Evolutionary conservation across 2,888 invertebrate species (phyloP).

Genomic region (Eulithis prunata): DNA sequence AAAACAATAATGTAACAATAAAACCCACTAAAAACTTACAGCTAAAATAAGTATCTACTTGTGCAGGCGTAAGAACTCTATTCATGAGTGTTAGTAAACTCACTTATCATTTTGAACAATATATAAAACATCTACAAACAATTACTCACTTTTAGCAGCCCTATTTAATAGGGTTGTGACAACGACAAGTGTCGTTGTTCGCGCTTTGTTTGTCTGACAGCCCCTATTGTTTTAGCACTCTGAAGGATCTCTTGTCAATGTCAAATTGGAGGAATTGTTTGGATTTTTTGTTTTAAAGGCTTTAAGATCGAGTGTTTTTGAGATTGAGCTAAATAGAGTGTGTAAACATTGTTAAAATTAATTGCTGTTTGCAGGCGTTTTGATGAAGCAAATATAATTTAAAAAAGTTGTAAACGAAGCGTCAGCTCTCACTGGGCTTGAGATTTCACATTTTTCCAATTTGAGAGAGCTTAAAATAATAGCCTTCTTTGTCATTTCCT

Average conservation of each 20-base stretch:
- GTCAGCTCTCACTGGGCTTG: no score
- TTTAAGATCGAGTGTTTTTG: constrained; percentile 43
- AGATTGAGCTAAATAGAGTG: constrained; percentile 30
- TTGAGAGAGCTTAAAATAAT: no score
- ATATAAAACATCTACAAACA: constrained; percentile 49
- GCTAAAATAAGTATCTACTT: no score
- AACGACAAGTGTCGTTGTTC: constrained; percentile 57
- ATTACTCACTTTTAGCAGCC: constrained; percentile 51
- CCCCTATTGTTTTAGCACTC: constrained; percentile 63
- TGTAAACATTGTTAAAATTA: constrained; percentile 26
- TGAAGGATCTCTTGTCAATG: constrained; percentile 59
- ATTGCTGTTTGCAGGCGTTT: constrained; percentile 5
- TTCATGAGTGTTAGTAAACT: constrained; percentile 25
- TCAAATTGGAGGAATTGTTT: constrained; percentile 58
- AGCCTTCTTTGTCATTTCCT: no score
- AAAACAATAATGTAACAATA: no score
- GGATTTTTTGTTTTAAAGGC: constrained; percentile 46
- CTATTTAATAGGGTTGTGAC: constrained; percentile 41
- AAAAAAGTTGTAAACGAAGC: not conserved
- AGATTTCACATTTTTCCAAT: no score
- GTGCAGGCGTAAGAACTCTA: not conserved
- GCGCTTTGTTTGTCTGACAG: constrained; percentile 64
- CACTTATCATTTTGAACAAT: constrained; percentile 40
- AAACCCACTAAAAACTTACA: no score
- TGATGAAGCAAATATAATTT: not conserved